Conservation (phyloP, 1,140 invertebrate species). For the Brachionus rotundiformis region DNA sequence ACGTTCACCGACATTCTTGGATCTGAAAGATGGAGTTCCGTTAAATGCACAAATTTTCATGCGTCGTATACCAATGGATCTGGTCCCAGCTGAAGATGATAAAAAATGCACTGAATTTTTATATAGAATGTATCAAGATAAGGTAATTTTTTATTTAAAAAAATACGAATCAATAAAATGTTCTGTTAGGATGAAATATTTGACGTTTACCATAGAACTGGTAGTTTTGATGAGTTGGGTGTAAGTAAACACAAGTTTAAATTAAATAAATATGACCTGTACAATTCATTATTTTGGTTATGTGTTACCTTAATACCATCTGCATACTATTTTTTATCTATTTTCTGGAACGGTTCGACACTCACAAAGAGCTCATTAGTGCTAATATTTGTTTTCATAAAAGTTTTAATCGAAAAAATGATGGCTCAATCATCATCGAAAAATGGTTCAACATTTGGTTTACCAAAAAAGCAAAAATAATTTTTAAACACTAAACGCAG, state of each 20-base stretch:
- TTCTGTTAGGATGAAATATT: constrained; percentile 60
- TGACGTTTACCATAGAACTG: constrained; percentile 58
- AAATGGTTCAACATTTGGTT: constrained; percentile 38
- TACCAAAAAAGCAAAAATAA: constrained; percentile 23
- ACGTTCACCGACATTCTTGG: background rate
- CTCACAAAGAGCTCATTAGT: background rate
- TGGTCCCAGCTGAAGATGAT: constrained; percentile 75
- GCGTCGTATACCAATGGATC: constrained; percentile 75
- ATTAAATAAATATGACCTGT: constrained; percentile 56
- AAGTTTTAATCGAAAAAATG: constrained; percentile 37
- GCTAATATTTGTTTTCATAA: background rate
- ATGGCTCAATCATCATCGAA: constrained; percentile 10
- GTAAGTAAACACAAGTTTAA: constrained; percentile 54
- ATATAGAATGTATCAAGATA: constrained; percentile 76
- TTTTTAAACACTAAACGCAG: background rate
- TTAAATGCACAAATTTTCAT: background rate
- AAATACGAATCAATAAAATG: no score
- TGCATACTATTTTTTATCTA: constrained; percentile 55
- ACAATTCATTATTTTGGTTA: constrained; percentile 58
- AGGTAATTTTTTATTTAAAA: constrained; percentile 66
- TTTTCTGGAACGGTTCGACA: constrained; percentile 24
- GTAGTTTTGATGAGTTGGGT: constrained; percentile 56
- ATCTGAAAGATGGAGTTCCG: constrained; percentile 11
- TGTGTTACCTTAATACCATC: constrained; percentile 58
- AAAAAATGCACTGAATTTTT: constrained; percentile 77